A percentile compares a stretch with the other conserved stretches of the same genome.
Conservation (phyloP, 2,113 vertebrate species). For the Oreochromis spilurus region DNA sequence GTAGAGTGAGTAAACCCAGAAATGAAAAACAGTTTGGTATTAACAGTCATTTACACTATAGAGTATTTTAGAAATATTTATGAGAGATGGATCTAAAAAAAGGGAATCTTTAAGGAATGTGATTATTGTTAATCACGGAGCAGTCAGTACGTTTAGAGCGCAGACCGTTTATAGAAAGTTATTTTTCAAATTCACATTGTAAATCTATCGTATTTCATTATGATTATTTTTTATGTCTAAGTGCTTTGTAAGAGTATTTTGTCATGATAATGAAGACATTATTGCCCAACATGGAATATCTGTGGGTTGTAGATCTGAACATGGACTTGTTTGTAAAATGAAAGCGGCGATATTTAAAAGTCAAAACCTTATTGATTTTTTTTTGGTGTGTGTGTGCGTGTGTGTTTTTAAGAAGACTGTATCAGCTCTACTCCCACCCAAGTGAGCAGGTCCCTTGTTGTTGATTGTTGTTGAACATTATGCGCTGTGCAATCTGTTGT, state of each 20-base stretch:
- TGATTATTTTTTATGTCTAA: not conserved
- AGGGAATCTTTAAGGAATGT: not conserved
- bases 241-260: not conserved
- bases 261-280: not conserved
- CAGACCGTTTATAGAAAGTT: not conserved
- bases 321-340: not conserved
- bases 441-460: constrained; percentile 2
- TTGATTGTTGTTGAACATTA: constrained; percentile 46
- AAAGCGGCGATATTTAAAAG: not conserved
- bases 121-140: rapidly evolving
- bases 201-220: not conserved
- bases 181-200: not conserved
- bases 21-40: not conserved
- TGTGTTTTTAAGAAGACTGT: not conserved
- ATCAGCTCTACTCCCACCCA: not conserved
- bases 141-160: not conserved
- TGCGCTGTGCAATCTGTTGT: constrained; percentile 36
- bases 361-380: not conserved
- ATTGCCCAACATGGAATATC: not conserved
- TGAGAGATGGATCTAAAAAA: not conserved
- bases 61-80: not conserved
- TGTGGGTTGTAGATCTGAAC: not conserved
- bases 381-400: rapidly evolving
- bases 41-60: not conserved
- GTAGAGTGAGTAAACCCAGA: not conserved